Evolutionary conservation across 1,140 invertebrate species (phyloP), one percentile per base, ranked within the genome.

Genomic region (Steinernema khuongi): DNA sequence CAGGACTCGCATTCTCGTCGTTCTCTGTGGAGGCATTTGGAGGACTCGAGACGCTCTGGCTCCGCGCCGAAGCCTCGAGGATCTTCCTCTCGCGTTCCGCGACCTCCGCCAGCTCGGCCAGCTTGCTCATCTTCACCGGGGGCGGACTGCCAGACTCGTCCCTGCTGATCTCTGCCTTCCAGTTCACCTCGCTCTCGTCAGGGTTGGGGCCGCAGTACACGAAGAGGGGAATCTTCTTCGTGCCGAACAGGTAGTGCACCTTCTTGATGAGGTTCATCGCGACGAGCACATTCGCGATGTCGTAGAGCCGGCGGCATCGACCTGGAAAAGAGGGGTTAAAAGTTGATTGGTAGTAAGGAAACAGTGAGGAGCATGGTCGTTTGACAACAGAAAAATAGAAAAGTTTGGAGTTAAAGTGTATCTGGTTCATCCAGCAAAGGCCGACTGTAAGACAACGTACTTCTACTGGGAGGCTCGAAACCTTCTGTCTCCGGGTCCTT

Each of bases 191-290:
- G 11, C 14, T n/a, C 11, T 11, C 73, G 31, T 79, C 77, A 19
- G 82, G 82, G 60, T 84, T 80, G 4, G 82, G 82, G 22, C 82
- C 82, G 31, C 81, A 82, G 66, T 84, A 84, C 14, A 80, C 77
- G 70, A 85, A 84, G 1, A 84, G 79, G 11, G 82, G 82, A 50
- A 84, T 84, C 50, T 85, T 84, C 68, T 84, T 84, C 1, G 82
- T 84, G 22, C 82, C 82, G 60, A 84, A 84, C 0, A 84, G 75
- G 44, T 83, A 82, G 50, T 84, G 83, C 0, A 77, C 81, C 69
- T 84, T 84, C 43, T 80, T 79, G 70, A 84, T 84, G 1, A 84
- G 72, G 14, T 76, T 77, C 71, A 84, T 80, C 17, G 82, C 81
- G 1, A 84, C 82, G 22, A 84, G 69, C 1, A 84, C 82, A 66